phyloP scores from a whole-genome alignment of 37 sponge, comb jelly and placozoan genomes.

The Corticium candelabrum region DNA sequence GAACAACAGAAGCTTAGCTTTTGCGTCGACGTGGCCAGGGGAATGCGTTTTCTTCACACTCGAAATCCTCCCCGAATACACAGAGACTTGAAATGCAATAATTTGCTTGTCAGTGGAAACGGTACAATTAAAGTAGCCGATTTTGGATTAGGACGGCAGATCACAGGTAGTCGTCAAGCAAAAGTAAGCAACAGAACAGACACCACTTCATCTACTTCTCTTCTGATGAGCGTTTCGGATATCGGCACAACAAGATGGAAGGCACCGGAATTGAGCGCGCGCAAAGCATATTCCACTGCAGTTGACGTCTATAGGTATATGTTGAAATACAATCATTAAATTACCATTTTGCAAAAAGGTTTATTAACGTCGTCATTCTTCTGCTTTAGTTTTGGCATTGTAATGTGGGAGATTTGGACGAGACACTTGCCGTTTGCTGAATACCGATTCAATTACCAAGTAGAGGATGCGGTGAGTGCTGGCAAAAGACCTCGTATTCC shows the following conservation, averaged over 20 bases:
- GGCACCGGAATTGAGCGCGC: neutral
- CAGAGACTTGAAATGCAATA: slow-evolving; percentile 9
- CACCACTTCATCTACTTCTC: neutral
- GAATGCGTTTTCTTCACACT: slow-evolving; percentile 5
- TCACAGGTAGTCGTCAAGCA: neutral
- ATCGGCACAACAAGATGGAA: neutral
- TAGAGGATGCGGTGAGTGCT: neutral
- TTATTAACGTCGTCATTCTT: neutral
- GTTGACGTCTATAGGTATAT: neutral
- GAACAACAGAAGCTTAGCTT: neutral
- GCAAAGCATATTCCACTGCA: neutral
- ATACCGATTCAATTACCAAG: neutral
- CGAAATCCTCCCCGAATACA: slow-evolving; percentile 6
- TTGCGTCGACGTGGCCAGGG: neutral
- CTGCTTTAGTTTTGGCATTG: neutral
- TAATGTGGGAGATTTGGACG: slow-evolving; percentile 2
- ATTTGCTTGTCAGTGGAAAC: slow-evolving; percentile 1
- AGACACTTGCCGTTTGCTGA: neutral
- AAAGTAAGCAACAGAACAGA: neutral
- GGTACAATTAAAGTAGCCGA: slow-evolving; percentile 1
- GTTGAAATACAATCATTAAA: no score
- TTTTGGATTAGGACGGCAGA: slow-evolving; percentile 16
- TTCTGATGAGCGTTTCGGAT: neutral
- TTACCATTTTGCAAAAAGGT: neutral
- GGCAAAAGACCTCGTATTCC: neutral